Evolutionary conservation across 2,113 vertebrate genomes (phyloP).

Genomic region (Dicrurus megarhynchus): DNA sequence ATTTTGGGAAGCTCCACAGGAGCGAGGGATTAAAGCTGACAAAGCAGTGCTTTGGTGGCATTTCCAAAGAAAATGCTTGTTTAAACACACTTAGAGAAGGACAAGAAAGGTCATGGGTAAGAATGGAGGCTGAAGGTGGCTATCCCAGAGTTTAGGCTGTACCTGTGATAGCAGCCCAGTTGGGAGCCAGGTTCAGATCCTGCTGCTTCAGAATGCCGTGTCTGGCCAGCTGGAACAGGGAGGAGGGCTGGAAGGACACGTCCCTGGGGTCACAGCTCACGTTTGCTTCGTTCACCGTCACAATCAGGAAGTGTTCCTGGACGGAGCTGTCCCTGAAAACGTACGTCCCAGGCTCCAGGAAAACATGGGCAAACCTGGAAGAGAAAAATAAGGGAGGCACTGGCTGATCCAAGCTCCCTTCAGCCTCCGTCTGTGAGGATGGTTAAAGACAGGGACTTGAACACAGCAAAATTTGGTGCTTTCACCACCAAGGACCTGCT

Average conservation of each 20-base stretch:
- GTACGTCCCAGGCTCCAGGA: conserved; percentile 84
- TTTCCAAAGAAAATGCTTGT: neutral
- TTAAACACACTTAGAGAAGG: neutral
- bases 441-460: neutral
- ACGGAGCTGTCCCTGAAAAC: conserved; percentile 82
- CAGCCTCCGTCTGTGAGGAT: neutral
- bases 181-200: conserved; percentile 78
- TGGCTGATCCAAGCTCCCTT: neutral
- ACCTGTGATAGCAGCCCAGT: conserved; percentile 87
- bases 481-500: neutral
- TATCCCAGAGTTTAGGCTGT: neutral
- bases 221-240: conserved; percentile 81
- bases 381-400: neutral
- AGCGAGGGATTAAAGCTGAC: neutral
- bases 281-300: conserved; percentile 79
- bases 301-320: conserved; percentile 77
- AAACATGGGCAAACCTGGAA: conserved; percentile 88
- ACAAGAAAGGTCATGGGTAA: neutral
- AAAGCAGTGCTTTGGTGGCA: neutral
- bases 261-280: conserved; percentile 70
- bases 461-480: accelerated
- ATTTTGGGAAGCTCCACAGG: neutral
- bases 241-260: conserved; percentile 82
- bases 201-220: conserved; percentile 75
- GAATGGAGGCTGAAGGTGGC: neutral